A percentile compares a stretch with the other conserved stretches of the same genome.
These are phyloP conservation scores for Simalia tracyae DNA, from an alignment of 2,797 vertebrate genomes.

Conservation along the genomic window DNA sequence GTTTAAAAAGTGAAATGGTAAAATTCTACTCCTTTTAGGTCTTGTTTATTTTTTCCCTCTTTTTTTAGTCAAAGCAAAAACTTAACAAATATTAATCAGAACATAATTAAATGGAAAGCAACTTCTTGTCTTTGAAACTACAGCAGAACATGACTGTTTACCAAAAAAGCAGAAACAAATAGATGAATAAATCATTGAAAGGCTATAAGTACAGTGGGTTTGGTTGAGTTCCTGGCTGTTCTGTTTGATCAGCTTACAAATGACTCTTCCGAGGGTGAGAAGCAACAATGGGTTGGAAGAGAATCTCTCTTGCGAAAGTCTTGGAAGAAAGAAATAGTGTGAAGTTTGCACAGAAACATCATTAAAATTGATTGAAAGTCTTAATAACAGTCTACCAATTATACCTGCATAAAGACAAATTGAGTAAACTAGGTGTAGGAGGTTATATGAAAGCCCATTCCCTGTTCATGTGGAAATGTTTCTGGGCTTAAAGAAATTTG, in stretches of 20 bases:
- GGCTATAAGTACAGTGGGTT: not conserved
- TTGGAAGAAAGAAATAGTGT: not conserved
- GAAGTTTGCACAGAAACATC: not conserved
- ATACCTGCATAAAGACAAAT: not conserved
- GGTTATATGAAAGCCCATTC: not conserved
- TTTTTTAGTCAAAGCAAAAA: not conserved
- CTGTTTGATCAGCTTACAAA: slow-evolving; percentile 19
- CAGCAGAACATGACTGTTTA: slow-evolving; percentile 11
- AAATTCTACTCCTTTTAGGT: not conserved
- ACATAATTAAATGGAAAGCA: slow-evolving; percentile 11
- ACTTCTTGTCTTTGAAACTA: slow-evolving; percentile 2
- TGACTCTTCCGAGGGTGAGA: not conserved
- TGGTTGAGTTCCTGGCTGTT: slow-evolving; percentile 14
- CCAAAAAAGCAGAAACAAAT: not conserved
- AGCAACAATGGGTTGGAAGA: not conserved
- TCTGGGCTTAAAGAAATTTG: not conserved
- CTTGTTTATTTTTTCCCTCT: not conserved
- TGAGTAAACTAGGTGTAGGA: not conserved
- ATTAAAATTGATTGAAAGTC: not conserved
- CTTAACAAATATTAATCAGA: not conserved
- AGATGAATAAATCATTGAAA: not conserved
- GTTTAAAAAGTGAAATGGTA: not conserved
- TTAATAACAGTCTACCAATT: not conserved
- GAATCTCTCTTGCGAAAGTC: not conserved
- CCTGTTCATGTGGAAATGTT: not conserved